These are phyloP conservation scores for Anhinga anhinga DNA, from an alignment of 2,113 vertebrate species.

Conservation along the genomic window DNA sequence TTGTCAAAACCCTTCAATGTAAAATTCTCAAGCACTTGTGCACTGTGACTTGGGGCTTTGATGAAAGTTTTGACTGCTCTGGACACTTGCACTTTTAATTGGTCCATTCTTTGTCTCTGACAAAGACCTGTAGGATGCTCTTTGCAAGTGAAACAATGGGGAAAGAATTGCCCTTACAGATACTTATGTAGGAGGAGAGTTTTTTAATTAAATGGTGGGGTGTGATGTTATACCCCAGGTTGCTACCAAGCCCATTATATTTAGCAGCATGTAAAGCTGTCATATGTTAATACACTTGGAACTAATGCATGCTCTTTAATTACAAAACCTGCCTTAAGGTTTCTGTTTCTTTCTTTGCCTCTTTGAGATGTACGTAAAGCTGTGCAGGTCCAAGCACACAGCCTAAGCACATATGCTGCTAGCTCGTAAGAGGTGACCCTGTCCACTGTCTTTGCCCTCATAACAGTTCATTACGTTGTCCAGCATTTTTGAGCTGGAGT, in stretches of 20 bases:
- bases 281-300: neutral
- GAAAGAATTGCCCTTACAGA: neutral
- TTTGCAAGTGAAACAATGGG: neutral
- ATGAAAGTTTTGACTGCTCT: neutral
- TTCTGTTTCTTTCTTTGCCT: neutral
- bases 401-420: neutral
- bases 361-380: neutral
- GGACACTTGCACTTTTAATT: neutral
- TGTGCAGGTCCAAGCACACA: neutral
- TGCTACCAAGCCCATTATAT: neutral
- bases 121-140: neutral
- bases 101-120: neutral
- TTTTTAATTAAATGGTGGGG: neutral
- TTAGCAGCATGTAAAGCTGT: neutral
- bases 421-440: neutral
- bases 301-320: neutral
- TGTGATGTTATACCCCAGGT: neutral
- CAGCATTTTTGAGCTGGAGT: slow-evolving; percentile 9
- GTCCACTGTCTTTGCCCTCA: neutral
- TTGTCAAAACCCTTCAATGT: neutral
- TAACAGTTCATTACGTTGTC: slow-evolving; percentile 26
- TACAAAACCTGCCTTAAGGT: neutral
- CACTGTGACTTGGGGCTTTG: neutral
- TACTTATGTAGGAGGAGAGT: neutral
- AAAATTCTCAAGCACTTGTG: neutral